phyloP scores from a whole-genome alignment of 2,113 vertebrate species.

The Colistium nudipinnis region DNA sequence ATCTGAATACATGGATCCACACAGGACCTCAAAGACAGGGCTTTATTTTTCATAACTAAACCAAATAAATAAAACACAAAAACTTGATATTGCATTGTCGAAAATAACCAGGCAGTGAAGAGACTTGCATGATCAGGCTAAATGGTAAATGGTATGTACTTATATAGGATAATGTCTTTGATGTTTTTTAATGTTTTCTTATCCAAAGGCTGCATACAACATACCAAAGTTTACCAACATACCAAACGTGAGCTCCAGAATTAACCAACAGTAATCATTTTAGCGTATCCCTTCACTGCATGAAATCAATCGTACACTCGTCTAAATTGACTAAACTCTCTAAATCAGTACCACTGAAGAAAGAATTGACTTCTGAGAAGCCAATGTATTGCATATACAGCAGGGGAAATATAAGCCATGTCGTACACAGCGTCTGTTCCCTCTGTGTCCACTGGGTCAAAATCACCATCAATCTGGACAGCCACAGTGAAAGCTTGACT shows the following conservation, averaged over 20 bases:
- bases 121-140: neutral
- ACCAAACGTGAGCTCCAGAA: neutral
- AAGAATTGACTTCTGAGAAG: conserved; percentile 29
- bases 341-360: conserved; percentile 34
- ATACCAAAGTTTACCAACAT: no score
- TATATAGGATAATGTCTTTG: no score
- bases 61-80: neutral
- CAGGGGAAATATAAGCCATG: conserved; percentile 35
- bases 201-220: no score
- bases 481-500: conserved; percentile 51
- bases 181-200: no score
- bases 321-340: conserved; percentile 9
- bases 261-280: neutral
- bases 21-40: neutral
- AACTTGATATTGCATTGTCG: neutral
- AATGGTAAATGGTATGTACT: neutral
- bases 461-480: conserved; percentile 68
- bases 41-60: neutral
- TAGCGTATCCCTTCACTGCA: neutral
- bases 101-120: neutral
- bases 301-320: neutral
- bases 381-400: neutral
- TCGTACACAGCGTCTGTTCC: conserved; percentile 23
- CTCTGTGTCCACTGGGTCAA: conserved; percentile 33
- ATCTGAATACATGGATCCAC: neutral